Evolutionary conservation across 1,140 invertebrate genomes (phyloP).

Genomic region (Phthorimaea operculella): DNA sequence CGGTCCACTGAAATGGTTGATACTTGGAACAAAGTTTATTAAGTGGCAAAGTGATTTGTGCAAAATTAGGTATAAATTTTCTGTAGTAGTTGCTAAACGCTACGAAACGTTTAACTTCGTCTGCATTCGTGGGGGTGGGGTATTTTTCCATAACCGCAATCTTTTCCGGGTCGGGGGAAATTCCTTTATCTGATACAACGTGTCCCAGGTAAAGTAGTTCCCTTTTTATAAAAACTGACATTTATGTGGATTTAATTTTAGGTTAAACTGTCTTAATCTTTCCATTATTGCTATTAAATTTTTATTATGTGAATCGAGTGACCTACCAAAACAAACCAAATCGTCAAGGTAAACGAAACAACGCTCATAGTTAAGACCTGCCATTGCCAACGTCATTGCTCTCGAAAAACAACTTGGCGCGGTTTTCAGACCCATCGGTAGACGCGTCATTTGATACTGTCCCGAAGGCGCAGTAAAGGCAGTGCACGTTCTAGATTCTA

Average conservation of each 20-base stretch:
- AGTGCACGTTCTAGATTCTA: not conserved
- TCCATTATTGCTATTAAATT: not conserved
- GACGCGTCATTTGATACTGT: not conserved
- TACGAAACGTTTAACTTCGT: not conserved
- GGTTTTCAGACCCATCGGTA: not conserved
- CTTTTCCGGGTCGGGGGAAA: not conserved
- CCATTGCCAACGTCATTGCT: not conserved
- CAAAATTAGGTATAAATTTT: slow-evolving; percentile 1
- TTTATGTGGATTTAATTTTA: not conserved
- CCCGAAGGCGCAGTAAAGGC: not conserved
- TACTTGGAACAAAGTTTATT: not conserved
- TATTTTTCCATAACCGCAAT: not conserved
- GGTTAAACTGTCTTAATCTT: not conserved
- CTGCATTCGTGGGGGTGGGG: not conserved
- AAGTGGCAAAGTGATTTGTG: not conserved
- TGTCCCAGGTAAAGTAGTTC: not conserved
- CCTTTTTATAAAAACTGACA: not conserved
- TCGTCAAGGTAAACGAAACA: slow-evolving; percentile 2
- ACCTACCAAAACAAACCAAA: not conserved
- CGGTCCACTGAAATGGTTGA: not conserved
- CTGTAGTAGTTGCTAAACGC: not conserved
- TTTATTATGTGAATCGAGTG: not conserved
- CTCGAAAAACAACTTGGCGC: not conserved
- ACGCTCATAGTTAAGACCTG: not conserved
- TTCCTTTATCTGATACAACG: not conserved